These are phyloP conservation scores for Crocodylus rhombifer DNA, from an alignment of 2,797 vertebrate genomes.

Conservation along the genomic window DNA sequence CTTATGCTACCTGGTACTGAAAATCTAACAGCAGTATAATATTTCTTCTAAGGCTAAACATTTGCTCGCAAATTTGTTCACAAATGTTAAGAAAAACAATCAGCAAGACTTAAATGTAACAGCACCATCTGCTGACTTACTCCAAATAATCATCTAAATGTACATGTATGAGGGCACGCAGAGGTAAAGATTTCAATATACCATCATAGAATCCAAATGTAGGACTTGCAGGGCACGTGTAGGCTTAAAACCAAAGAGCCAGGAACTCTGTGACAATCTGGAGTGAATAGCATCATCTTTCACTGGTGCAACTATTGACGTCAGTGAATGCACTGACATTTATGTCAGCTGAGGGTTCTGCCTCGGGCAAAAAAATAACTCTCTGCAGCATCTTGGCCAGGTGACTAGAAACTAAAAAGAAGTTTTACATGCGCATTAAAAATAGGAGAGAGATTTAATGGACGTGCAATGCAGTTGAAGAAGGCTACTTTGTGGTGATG, in stretches of 20 bases:
- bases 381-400: neutral
- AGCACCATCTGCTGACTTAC: conserved; percentile 75
- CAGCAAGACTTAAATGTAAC: conserved; percentile 69
- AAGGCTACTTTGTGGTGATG: neutral
- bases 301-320: neutral
- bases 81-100: neutral
- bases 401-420: neutral
- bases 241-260: neutral
- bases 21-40: conserved; percentile 59
- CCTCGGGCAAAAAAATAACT: neutral
- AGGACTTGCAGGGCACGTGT: neutral
- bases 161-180: neutral
- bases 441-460: neutral
- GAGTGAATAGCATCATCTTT: neutral
- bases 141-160: conserved; percentile 30
- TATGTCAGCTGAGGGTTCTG: neutral
- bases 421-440: neutral
- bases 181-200: neutral
- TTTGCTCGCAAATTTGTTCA: neutral
- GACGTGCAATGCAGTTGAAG: neutral
- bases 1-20: neutral
- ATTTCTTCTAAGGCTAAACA: conserved; percentile 39
- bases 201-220: neutral
- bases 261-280: neutral
- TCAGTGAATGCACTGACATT: neutral